Evolutionary conservation across 2,888 invertebrate genomes (phyloP), one percentile per base, ranked within the genome.

Genomic region (Rhodophaea formosa): DNA sequence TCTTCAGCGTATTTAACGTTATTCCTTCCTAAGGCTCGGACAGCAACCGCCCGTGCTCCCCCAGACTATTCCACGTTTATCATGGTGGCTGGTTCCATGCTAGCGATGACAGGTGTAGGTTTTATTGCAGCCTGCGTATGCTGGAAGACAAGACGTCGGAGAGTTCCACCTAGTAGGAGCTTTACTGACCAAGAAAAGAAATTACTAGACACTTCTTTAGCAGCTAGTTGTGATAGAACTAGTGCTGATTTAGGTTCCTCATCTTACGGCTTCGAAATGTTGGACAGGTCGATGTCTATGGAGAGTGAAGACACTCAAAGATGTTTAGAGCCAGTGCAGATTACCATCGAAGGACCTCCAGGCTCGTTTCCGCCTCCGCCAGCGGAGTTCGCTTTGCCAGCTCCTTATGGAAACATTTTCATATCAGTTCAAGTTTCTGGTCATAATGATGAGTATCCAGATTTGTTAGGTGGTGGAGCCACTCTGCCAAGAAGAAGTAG

Each of bases 181-280:
- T 96, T 96, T 76, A 96, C 95, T 52, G 97, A 97, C 74, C 97
- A 97, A 87, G 97, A 97, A 76, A 97, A 97, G 82, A 96, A 96
- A 75, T 89, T 97, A 59, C 88, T 97, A 62, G 96, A 97, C 69
- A 94, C 96, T 15, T 96, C 96, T 84, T 56, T 93, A 88, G 82
- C 90, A 44, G 82, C 88, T 58, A 94, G 94, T 72, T 94, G 93
- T 69, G 93, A 93, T 67, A 92, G 93, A 64, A 92, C 94, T 35
- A 95, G 95, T 72, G 93, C 94, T 42, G 95, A 93, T 59, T 82
- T 94, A 77, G 94, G 77, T 60, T 93, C 74, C 59, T 93, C 74
- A 65, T 93, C 77, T 0, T 92, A 88, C 29, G 91, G 87, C 7
- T 88, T 89, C 58, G 91, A 91, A 88, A 78, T 93, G 93, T 76